Percentiles rank a stretch among this genome's conserved stretches.
Evolutionary conservation across 2,888 invertebrate species (phyloP).

Genomic region (Phaonia tiefii): DNA sequence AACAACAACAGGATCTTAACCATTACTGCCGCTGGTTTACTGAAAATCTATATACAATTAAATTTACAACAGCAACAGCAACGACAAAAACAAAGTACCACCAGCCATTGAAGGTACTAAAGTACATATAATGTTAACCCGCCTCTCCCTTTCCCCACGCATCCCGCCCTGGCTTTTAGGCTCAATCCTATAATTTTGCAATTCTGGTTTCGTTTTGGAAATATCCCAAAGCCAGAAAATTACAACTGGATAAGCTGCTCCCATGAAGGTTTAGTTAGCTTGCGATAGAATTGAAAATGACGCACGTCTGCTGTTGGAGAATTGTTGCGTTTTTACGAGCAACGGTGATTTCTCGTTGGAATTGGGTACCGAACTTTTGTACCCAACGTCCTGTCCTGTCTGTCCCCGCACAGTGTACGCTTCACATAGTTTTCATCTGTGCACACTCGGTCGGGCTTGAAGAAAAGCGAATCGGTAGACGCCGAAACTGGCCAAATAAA

Average conservation of each 20-base stretch:
- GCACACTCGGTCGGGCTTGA: not conserved
- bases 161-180: too few relatives aligned
- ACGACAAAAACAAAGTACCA: slow-evolving; percentile 26
- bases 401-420: too few relatives aligned
- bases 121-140: slow-evolving; percentile 16
- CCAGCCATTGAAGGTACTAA: slow-evolving; percentile 30
- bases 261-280: not conserved
- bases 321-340: slow-evolving; percentile 30
- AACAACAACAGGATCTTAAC: slow-evolving; percentile 34
- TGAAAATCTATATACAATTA: slow-evolving; percentile 14
- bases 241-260: not conserved
- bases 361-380: not conserved
- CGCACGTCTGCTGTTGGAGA: slow-evolving; percentile 33
- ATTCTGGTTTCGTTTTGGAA: not conserved
- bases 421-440: too few relatives aligned
- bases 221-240: not conserved
- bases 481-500: not conserved
- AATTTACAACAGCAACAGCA: slow-evolving; percentile 11
- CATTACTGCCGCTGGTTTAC: slow-evolving; percentile 55
- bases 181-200: not conserved
- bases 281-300: not conserved
- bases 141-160: too few relatives aligned
- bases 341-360: not conserved
- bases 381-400: not conserved
- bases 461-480: not conserved